Percentiles rank a stretch among this genome's conserved stretches.
These are phyloP conservation scores for Eubucco bourcierii DNA, from an alignment of 2,113 vertebrate genomes.

Conservation along the genomic window DNA sequence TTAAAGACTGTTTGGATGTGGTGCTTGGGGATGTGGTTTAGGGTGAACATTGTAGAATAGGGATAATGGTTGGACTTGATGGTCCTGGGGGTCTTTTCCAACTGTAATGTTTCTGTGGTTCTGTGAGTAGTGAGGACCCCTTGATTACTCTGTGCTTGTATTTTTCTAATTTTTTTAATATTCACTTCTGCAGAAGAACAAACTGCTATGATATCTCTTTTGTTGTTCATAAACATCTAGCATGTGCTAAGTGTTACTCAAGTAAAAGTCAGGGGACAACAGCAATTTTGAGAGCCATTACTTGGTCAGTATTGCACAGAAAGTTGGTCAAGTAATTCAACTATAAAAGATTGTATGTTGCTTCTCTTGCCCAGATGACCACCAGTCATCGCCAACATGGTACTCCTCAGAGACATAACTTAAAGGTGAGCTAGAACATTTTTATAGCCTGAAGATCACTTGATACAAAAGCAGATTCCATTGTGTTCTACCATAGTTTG, in stretches of 20 bases:
- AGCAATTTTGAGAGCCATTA: not conserved
- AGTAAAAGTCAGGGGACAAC: not conserved
- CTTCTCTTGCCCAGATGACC: not conserved
- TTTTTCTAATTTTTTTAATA: not conserved
- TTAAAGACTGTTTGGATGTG: too few relatives aligned
- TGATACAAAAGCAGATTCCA: not conserved
- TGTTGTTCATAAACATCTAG: not conserved
- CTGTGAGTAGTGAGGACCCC: not conserved
- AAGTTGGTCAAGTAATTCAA: not conserved
- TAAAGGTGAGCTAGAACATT: not conserved
- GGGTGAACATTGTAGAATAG: too few relatives aligned
- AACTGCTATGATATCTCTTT: not conserved
- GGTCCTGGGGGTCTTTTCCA: too few relatives aligned
- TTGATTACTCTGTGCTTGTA: not conserved
- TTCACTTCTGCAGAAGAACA: not conserved
- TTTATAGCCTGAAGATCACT: not conserved
- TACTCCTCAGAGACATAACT: not conserved
- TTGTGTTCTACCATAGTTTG: not conserved
- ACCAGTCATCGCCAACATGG: not conserved
- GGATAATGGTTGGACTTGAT: too few relatives aligned
- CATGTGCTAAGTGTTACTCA: not conserved
- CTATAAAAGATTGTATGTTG: not conserved
- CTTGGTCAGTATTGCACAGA: not conserved
- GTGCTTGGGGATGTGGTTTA: too few relatives aligned
- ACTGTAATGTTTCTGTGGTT: not conserved